Evolutionary conservation across 2,888 invertebrate species (phyloP).

Genomic region (Agrotis ipsilon): DNA sequence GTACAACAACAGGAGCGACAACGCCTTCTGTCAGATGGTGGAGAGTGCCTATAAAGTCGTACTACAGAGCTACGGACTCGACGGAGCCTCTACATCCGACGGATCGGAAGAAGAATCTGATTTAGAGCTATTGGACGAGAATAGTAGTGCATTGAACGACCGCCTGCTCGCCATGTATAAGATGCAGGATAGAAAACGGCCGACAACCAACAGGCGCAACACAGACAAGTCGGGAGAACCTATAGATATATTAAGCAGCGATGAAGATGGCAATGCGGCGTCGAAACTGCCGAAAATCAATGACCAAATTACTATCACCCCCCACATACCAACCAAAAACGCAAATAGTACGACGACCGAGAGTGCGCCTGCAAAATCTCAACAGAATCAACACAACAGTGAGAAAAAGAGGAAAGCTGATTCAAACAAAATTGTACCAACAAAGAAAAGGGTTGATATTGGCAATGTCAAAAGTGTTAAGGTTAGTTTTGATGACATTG

Average conservation of each 20-base stretch:
- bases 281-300: conserved; percentile 88
- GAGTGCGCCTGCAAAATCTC: conserved; percentile 67
- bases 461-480: conserved; percentile 82
- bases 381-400: conserved; percentile 75
- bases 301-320: conserved; percentile 89
- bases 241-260: conserved; percentile 87
- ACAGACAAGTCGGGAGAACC: conserved; percentile 87
- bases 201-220: conserved; percentile 78
- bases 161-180: conserved; percentile 89
- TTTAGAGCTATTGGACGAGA: conserved; percentile 95
- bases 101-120: conserved; percentile 92
- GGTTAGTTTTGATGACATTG: conserved; percentile 94
- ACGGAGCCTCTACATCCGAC: conserved; percentile 91
- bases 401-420: conserved; percentile 86
- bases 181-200: conserved; percentile 88
- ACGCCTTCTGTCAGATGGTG: conserved; percentile 95
- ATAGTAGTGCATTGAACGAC: conserved; percentile 94
- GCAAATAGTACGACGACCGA: conserved; percentile 77
- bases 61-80: conserved; percentile 93
- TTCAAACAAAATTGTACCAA: conserved; percentile 70
- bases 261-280: conserved; percentile 84
- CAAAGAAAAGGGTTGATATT: conserved; percentile 82
- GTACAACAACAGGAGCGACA: conserved; percentile 95
- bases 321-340: conserved; percentile 82
- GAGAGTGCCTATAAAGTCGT: conserved; percentile 94